Evolutionary conservation across 2,797 vertebrate genomes (phyloP).

Genomic region (Australoheros facetus): DNA sequence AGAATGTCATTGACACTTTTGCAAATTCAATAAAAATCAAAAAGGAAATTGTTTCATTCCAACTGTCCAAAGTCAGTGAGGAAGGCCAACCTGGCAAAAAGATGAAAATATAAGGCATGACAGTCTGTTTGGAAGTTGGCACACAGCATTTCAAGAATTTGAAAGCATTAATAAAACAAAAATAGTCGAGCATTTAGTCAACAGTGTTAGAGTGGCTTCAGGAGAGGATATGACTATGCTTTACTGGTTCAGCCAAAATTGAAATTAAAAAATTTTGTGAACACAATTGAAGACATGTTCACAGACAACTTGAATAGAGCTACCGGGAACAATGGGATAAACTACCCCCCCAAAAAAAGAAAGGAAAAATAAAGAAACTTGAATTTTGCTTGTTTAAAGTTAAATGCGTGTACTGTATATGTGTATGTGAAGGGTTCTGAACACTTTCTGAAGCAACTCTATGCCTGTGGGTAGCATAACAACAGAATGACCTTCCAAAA

Average conservation of each 20-base stretch:
- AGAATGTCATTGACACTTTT: neutral
- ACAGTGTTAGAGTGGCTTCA: neutral
- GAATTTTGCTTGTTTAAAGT: neutral
- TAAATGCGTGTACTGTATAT: neutral
- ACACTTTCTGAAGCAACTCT: neutral
- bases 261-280: neutral
- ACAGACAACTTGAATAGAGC: neutral
- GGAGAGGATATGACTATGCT: neutral
- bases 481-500: neutral
- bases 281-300: neutral
- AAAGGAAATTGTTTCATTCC: too few relatives aligned
- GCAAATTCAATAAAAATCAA: neutral
- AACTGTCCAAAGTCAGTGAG: too few relatives aligned
- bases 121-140: neutral
- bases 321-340: neutral
- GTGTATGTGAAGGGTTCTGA: neutral
- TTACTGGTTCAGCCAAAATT: neutral
- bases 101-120: neutral
- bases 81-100: neutral
- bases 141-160: neutral
- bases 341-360: too few relatives aligned
- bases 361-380: neutral
- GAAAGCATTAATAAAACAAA: neutral
- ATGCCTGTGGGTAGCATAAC: neutral
- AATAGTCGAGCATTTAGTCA: neutral